Percentiles rank a stretch among this genome's conserved stretches.
These are phyloP conservation scores for Galago senegalensis DNA, from an alignment of 2,797 vertebrate genomes.

Conservation along the genomic window DNA sequence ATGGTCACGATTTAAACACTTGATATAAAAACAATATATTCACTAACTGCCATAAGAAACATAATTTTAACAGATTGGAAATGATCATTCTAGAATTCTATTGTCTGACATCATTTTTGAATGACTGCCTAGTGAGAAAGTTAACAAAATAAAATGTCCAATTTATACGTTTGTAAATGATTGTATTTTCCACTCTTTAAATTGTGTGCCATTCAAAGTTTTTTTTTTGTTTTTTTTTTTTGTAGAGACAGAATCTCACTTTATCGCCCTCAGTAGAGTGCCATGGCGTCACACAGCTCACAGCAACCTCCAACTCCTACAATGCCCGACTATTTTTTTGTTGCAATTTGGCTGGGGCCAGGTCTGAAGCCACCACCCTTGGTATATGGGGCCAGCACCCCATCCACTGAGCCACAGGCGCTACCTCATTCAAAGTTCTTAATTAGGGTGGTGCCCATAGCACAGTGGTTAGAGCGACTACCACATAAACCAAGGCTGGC, in stretches of 20 bases:
- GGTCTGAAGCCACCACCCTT: too few species aligned
- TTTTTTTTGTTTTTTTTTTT: too few species aligned
- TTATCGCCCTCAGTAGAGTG: too few species aligned
- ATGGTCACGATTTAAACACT: constrained; percentile 1
- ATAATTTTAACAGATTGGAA: constrained; percentile 43
- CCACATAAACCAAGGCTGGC: too few species aligned
- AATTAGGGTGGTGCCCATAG: not conserved
- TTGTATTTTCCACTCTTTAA: constrained; percentile 38
- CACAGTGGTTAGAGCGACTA: too few species aligned
- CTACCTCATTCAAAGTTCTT: not conserved
- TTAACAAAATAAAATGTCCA: not conserved
- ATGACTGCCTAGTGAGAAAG: constrained; percentile 12
- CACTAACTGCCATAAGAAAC: not conserved
- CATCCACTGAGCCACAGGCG: too few species aligned
- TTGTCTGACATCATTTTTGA: not conserved
- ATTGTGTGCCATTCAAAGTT: not conserved
- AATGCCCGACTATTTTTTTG: too few species aligned
- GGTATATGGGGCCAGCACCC: too few species aligned
- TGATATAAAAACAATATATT: not conserved
- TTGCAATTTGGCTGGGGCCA: too few species aligned
- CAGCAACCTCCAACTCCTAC: too few species aligned
- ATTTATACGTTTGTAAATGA: constrained; percentile 1
- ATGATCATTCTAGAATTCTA: constrained; percentile 26
- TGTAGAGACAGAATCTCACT: too few species aligned
- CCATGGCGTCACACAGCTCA: too few species aligned